Percentiles rank a stretch among this genome's conserved stretches.
Conservation (phyloP, 2,113 vertebrate species). For the Coptodon rendalli region DNA sequence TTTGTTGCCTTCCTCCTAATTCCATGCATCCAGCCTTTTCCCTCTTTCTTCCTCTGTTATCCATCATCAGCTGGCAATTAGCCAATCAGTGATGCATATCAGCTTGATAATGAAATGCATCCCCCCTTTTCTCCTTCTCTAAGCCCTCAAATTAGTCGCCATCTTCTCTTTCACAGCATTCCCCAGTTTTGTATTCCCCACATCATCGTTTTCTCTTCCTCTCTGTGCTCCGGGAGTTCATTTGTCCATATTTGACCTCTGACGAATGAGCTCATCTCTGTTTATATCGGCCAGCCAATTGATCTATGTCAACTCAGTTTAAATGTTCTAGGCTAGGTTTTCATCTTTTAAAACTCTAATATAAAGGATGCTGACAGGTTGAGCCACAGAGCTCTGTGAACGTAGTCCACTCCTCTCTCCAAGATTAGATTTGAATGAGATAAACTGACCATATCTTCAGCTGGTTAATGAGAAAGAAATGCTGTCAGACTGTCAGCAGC, state of each 20-base stretch:
- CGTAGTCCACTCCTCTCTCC: not conserved
- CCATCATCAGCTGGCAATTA: slow-evolving; percentile 18
- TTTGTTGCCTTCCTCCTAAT: slow-evolving; percentile 4
- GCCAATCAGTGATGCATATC: slow-evolving; percentile 29
- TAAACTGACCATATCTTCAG: not conserved
- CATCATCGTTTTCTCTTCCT: not conserved
- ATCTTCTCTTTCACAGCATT: not conserved
- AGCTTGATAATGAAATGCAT: slow-evolving; percentile 4
- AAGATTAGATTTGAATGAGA: not conserved
- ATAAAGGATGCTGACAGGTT: not conserved
- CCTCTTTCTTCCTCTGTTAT: not conserved
- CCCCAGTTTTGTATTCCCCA: not conserved
- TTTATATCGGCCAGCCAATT: not conserved
- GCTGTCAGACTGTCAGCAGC: not conserved
- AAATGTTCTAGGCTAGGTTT: not conserved
- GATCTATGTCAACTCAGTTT: not conserved
- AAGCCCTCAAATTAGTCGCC: not conserved
- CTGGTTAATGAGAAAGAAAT: slow-evolving; percentile 14
- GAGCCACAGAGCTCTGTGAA: not conserved
- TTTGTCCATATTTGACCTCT: slow-evolving; percentile 25
- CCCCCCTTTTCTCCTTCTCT: not conserved
- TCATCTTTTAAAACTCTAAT: not conserved
- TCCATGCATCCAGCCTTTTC: not conserved
- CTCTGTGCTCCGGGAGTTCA: not conserved
- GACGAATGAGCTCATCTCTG: not conserved